phyloP scores from a whole-genome alignment of 2,797 vertebrate genomes.

The Fistularia tabacaria region DNA sequence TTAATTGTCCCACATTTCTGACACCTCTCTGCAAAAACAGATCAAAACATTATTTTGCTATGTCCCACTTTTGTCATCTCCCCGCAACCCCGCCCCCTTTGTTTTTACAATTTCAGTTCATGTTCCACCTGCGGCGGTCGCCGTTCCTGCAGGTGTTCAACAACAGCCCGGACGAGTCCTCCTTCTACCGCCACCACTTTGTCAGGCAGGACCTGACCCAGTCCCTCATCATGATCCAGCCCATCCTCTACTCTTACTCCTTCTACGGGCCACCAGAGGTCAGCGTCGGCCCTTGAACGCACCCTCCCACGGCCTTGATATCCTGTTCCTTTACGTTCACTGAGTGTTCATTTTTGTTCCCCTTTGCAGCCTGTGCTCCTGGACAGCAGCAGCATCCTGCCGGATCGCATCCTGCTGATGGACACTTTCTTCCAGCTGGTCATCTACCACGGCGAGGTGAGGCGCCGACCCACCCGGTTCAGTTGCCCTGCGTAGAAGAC shows the following conservation, averaged over 20 bases:
- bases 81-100: background rate
- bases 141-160: constrained; percentile 98
- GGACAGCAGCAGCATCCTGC: constrained; percentile 96
- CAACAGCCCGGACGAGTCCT: constrained; percentile 96
- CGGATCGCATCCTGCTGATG: constrained; percentile 94
- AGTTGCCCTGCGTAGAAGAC: no score
- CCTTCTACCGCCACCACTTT: constrained; percentile 95
- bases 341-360: background rate
- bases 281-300: constrained; percentile 48
- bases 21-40: no score
- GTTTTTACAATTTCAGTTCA: constrained; percentile 77
- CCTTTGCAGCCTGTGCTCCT: constrained; percentile 86
- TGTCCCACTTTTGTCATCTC: background rate
- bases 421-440: constrained; percentile 99
- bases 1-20: no score
- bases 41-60: no score
- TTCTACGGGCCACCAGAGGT: constrained; percentile 98
- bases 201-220: constrained; percentile 94
- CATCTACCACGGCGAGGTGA: constrained; percentile 95
- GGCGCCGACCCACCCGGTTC: background rate
- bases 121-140: constrained; percentile 95
- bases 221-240: constrained; percentile 97
- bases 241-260: constrained; percentile 96
- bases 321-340: background rate
- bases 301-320: constrained; percentile 10